phyloP scores from a whole-genome alignment of 2,888 invertebrate species.

The Callimorpha dominula region DNA sequence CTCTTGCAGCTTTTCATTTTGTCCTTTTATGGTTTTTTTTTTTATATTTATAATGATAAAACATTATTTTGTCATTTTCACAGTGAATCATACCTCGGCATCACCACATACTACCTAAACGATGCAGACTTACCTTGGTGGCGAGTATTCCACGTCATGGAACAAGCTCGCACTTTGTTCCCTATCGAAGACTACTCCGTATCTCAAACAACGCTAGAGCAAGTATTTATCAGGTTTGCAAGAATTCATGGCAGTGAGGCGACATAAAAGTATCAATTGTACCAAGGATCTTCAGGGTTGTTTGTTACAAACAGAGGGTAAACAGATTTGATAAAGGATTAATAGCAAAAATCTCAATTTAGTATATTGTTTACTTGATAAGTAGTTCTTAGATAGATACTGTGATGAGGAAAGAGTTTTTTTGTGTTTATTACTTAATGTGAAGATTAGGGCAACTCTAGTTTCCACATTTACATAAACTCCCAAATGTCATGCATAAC shows the following conservation, averaged over 20 bases:
- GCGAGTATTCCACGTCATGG: constrained; percentile 89
- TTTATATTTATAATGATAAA: no score
- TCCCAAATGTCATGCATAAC: not conserved
- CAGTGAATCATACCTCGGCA: constrained; percentile 90
- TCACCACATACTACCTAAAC: constrained; percentile 90
- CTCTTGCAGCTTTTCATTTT: no score
- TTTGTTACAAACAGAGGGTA: constrained; percentile 17
- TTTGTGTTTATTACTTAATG: not conserved
- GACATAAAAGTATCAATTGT: constrained; percentile 11
- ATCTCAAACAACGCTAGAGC: constrained; percentile 93
- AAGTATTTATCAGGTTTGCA: constrained; percentile 90
- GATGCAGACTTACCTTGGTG: constrained; percentile 88
- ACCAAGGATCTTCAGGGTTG: constrained; percentile 24
- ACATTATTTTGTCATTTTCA: constrained; percentile 31
- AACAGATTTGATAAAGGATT: constrained; percentile 22
- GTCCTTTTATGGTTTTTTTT: no score
- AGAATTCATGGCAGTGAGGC: constrained; percentile 60
- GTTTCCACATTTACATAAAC: not conserved
- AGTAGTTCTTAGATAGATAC: not conserved
- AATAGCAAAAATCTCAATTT: not conserved
- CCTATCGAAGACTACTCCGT: constrained; percentile 93
- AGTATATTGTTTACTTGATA: not conserved
- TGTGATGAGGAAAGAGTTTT: not conserved
- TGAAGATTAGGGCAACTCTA: no score
- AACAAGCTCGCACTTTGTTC: constrained; percentile 83